Percentiles rank a stretch among this genome's conserved stretches.
Evolutionary conservation across 2,113 vertebrate genomes (phyloP).

Genomic region (Sterrhoptilus dennistouni): DNA sequence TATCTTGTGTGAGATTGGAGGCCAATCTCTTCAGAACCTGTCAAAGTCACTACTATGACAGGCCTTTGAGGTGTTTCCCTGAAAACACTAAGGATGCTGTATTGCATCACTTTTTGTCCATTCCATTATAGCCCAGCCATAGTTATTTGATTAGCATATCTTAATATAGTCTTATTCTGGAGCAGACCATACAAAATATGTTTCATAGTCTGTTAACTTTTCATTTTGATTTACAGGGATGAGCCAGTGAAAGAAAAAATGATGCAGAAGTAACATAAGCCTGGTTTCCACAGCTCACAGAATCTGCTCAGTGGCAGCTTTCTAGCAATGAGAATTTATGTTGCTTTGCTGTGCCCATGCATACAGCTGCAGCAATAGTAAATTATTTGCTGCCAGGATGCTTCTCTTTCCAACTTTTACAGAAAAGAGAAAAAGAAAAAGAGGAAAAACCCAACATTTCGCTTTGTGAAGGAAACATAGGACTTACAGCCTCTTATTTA

Average conservation of each 20-base stretch:
- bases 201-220: not conserved
- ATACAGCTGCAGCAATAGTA: not conserved
- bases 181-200: not conserved
- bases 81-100: not conserved
- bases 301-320: not conserved
- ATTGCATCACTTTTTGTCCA: rapidly evolving
- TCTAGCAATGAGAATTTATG: not conserved
- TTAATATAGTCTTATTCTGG: not conserved
- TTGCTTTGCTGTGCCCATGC: not conserved
- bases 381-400: not conserved
- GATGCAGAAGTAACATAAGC: not conserved
- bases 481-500: not conserved
- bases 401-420: not conserved
- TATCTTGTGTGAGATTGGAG: not conserved
- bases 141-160: not conserved
- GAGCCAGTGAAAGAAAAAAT: not conserved
- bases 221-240: not conserved
- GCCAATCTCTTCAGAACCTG: not conserved
- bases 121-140: not conserved
- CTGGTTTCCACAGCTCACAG: not conserved
- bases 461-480: not conserved
- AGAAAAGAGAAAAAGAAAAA: not conserved
- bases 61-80: not conserved
- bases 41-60: not conserved
- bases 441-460: not conserved